Base-by-base conservation (phyloP, 1,140 invertebrate genomes). In the Drosophila mauritiana region DNA sequence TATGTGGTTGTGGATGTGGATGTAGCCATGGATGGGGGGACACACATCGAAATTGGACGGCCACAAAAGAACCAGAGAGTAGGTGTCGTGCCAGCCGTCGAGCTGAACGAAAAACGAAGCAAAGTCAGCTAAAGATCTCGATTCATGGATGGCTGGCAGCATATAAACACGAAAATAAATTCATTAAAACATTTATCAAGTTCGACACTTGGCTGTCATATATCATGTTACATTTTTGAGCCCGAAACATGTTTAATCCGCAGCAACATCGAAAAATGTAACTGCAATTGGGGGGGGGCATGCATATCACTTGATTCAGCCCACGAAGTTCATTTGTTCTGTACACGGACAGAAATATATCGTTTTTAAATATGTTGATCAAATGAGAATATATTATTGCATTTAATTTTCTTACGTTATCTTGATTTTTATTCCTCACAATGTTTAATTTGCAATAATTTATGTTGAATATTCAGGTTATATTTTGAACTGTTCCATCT, bases 161-260 rank as follows among this genome's bases (percentile, higher is more conserved):
- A 82, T 83, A 86, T 69, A 75, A 86, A 86, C 82, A 86, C 63
- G 82, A 88, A 86, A 86, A 88, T 88, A 88, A 89, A 88, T 88
- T 77, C 84, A 89, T 89, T 88, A 83, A 89, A 88, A 78, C 84
- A 88, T 88, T 88, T 88, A 88, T 88, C 84, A 88, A 88, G 80
- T 88, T 89, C 79, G 84, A 88, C 84, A 88, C 84, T 80, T 70
- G 79, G 56, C 73, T 89, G 84, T 88, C 84, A 88, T 88, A 88
- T 88, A 88, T 88, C 84, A 89, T 89, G 84, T 89, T 89, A 78
- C 84, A 84, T 83, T 77, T 77, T 77, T 73, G 75, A 80, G 83
- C 40, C 64, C 59, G 65, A 79, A 78, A 83, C 83, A 86, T 86
- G 82, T 86, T 86, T 88, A 86, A 88, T 86, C 82, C 83, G 57